A percentile compares a stretch with the other conserved stretches of the same genome.
Evolutionary conservation across 1,140 invertebrate genomes (phyloP).

Genomic region (Bombus ignitus): DNA sequence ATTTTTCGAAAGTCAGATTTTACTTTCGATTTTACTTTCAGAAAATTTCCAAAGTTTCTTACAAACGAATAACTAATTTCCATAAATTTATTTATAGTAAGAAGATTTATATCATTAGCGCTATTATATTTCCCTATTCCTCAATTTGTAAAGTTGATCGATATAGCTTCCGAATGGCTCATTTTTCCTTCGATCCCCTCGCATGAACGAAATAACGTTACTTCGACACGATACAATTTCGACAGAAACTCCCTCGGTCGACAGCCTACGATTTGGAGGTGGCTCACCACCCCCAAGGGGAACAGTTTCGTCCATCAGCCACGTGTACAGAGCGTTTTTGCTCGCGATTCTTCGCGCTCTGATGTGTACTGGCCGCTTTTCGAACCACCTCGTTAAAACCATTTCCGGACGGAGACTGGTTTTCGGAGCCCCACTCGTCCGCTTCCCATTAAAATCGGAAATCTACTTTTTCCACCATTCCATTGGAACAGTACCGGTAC

Average conservation of each 20-base stretch:
- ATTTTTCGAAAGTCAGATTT: no score
- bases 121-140: no score
- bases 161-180: no score
- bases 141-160: no score
- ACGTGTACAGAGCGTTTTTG: not conserved
- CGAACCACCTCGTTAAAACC: constrained; percentile 45
- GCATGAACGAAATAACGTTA: no score
- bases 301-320: not conserved
- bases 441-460: constrained; percentile 37
- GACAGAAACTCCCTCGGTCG: not conserved
- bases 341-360: constrained; percentile 20
- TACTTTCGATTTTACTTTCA: no score
- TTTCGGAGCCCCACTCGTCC: constrained; percentile 20
- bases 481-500: not conserved
- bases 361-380: not conserved
- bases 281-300: not conserved
- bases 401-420: constrained; percentile 38
- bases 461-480: constrained; percentile 17
- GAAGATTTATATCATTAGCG: no score
- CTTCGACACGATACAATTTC: not conserved
- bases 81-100: not conserved
- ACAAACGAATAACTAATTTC: not conserved
- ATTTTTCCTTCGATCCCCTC: no score
- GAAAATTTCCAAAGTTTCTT: not conserved
- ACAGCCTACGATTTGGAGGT: not conserved